These are phyloP conservation scores for Platichthys stellatus DNA, from an alignment of 2,113 vertebrate species.

Conservation along the genomic window DNA sequence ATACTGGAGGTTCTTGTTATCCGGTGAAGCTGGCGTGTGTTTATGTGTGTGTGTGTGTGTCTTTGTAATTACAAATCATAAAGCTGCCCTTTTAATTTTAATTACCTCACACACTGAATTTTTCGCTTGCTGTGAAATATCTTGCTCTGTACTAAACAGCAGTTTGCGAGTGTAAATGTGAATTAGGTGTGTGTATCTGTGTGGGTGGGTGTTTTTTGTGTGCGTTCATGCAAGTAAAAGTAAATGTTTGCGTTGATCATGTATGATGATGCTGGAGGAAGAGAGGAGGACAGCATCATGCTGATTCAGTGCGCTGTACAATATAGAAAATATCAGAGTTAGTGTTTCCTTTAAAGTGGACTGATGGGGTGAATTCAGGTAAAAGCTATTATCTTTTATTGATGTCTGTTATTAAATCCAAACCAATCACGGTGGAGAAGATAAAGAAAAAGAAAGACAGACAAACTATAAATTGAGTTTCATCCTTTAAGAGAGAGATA, in stretches of 20 bases:
- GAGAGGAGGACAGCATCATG: too few species aligned
- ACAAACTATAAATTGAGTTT: background rate
- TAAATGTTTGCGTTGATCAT: constrained; percentile 62
- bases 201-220: background rate
- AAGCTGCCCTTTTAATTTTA: constrained; percentile 14
- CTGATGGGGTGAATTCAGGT: constrained; percentile 39
- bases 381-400: constrained; percentile 45
- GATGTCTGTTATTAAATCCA: constrained; percentile 51
- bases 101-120: constrained; percentile 43
- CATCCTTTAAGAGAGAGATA: constrained; percentile 27
- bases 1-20: constrained; percentile 39
- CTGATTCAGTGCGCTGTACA: background rate
- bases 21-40: constrained; percentile 21
- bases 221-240: constrained; percentile 18
- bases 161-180: constrained; percentile 54
- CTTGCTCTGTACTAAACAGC: constrained; percentile 36
- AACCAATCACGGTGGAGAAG: constrained; percentile 39
- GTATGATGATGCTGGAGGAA: constrained; percentile 29
- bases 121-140: constrained; percentile 30
- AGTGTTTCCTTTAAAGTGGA: constrained; percentile 10
- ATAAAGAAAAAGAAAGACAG: constrained; percentile 19
- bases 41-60: background rate
- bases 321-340: constrained; percentile 11
- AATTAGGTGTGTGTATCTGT: constrained; percentile 46
- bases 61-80: constrained; percentile 18